Evolutionary conservation across 2,797 vertebrate genomes (phyloP).

Genomic region (Sebastiscus albofasciatus): DNA sequence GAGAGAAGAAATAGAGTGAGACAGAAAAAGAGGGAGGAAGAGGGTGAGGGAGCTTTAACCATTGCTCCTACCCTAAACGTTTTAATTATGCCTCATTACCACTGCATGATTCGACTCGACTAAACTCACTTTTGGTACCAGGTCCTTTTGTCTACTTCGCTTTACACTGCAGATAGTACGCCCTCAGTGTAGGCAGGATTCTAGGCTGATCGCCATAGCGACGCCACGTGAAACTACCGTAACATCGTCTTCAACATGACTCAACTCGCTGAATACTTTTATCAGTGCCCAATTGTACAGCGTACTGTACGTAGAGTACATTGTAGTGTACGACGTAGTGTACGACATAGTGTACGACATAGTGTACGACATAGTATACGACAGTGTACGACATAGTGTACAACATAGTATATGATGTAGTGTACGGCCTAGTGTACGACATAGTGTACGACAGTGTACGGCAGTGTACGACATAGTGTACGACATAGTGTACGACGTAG

Average conservation of each 20-base stretch:
- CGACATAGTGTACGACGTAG: rapidly evolving
- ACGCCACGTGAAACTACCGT: neutral
- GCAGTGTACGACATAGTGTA: rapidly evolving
- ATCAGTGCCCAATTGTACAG: too few species aligned
- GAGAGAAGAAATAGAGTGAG: slow-evolving; percentile 17
- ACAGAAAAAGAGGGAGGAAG: slow-evolving; percentile 31
- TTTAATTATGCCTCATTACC: slow-evolving; percentile 43
- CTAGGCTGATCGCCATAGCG: neutral
- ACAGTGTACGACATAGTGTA: too few species aligned
- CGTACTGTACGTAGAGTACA: neutral
- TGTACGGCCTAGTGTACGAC: too few species aligned
- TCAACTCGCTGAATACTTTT: neutral
- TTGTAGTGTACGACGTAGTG: neutral
- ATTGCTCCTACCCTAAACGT: slow-evolving; percentile 48
- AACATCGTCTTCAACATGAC: neutral
- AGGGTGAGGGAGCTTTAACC: slow-evolving; percentile 63
- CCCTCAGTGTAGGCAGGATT: neutral
- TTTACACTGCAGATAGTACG: neutral
- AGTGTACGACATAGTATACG: too few species aligned
- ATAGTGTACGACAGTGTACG: too few species aligned
- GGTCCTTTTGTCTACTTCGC: neutral
- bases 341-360: too few species aligned
- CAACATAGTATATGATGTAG: rapidly evolving
- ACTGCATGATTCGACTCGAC: neutral
- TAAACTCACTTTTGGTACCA: neutral